Conservation (phyloP, 2,113 vertebrate genomes). For the Chamaetylas fuelleborni region DNA sequence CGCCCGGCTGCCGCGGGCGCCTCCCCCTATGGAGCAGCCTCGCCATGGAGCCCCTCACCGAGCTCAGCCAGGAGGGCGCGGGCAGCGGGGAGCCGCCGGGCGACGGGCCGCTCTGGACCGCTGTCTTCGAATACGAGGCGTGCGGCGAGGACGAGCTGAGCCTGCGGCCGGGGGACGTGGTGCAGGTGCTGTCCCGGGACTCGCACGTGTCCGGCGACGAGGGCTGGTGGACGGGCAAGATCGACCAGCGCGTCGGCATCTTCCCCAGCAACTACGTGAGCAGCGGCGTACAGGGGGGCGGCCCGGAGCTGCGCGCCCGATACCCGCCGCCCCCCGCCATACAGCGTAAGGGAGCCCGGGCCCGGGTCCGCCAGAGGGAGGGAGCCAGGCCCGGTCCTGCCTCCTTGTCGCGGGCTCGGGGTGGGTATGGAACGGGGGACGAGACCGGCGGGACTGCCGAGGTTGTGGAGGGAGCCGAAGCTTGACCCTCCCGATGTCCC, state of each 20-base stretch:
- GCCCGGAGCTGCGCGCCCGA: conserved; percentile 63
- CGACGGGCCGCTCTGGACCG: conserved; percentile 82
- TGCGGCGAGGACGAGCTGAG: conserved; percentile 94
- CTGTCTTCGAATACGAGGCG: conserved; percentile 96
- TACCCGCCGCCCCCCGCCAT: conserved; percentile 67
- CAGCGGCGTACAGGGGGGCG: conserved; percentile 73
- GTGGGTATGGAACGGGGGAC: no score
- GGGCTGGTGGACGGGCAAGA: conserved; percentile 97
- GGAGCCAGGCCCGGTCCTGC: not conserved
- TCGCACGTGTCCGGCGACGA: conserved; percentile 93
- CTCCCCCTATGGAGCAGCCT: conserved; percentile 76
- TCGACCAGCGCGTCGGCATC: conserved; percentile 91
- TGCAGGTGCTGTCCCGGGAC: conserved; percentile 93
- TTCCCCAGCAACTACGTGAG: conserved; percentile 96
- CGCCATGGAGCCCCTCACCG: conserved; percentile 78
- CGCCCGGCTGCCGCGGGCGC: conserved; percentile 62
- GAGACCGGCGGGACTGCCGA: not conserved
- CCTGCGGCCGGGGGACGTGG: conserved; percentile 88
- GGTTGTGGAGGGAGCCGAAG: not conserved
- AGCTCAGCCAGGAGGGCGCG: conserved; percentile 74
- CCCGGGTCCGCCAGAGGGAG: not conserved
- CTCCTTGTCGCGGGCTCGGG: no score
- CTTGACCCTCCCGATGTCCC: not conserved
- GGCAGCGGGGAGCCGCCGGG: conserved; percentile 58
- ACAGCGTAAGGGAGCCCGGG: conserved; percentile 68